Percentiles rank a stretch among this genome's conserved stretches.
Evolutionary conservation across 2,797 vertebrate genomes (phyloP).

Genomic region (Falco rusticolus): DNA sequence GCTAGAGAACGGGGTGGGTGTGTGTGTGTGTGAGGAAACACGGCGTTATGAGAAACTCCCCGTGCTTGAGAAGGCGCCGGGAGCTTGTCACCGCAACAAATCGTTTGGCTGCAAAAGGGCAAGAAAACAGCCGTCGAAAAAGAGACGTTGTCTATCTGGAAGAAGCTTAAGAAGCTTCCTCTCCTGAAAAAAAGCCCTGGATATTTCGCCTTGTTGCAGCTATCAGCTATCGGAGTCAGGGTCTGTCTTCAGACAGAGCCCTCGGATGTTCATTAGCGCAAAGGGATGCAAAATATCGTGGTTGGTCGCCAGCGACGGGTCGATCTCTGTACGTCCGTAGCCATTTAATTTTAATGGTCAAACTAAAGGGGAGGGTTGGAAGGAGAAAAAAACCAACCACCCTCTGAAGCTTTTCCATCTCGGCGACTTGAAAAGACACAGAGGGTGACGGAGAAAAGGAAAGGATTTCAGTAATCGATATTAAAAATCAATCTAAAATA

Average conservation of each 20-base stretch:
- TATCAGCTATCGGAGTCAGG: not conserved
- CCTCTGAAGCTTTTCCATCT: not conserved
- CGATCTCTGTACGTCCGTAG: not conserved
- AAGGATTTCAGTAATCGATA: not conserved
- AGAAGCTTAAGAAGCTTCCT: not conserved
- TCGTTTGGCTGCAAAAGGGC: not conserved
- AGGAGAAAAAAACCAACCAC: rapidly evolving
- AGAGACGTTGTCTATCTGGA: not conserved
- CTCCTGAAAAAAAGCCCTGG: not conserved
- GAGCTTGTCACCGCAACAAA: not conserved
- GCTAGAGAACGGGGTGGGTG: not conserved
- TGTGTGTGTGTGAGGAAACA: not conserved
- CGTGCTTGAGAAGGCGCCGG: not conserved
- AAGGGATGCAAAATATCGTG: not conserved
- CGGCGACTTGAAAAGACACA: not conserved
- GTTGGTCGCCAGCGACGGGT: not conserved
- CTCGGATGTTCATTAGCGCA: not conserved
- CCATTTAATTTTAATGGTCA: not conserved
- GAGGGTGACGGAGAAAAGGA: not conserved
- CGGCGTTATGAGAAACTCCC: not conserved
- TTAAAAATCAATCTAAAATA: not conserved
- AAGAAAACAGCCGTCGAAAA: not conserved
- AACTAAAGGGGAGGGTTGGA: not conserved
- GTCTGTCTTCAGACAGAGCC: not conserved
- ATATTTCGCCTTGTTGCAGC: not conserved